Percentiles rank a stretch among this genome's conserved stretches.
phyloP scores from a whole-genome alignment of 2,797 vertebrate genomes.

The Catharus ustulatus region DNA sequence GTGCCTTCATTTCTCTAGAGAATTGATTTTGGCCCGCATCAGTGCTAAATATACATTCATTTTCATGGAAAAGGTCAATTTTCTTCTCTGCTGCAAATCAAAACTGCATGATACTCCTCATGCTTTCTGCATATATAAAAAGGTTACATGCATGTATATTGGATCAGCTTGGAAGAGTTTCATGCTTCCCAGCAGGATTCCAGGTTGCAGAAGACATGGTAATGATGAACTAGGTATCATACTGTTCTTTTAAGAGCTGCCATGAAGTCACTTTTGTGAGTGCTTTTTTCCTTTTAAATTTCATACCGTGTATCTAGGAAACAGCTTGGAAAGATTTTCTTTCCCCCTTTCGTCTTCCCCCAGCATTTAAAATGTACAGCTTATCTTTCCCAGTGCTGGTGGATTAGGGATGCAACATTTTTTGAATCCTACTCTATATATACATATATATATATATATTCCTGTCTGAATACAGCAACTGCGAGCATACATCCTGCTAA shows the following conservation, averaged over 20 bases:
- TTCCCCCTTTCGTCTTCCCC: neutral
- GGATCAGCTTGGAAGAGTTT: slow-evolving; percentile 24
- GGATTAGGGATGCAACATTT: neutral
- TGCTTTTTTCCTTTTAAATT: neutral
- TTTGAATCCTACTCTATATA: neutral
- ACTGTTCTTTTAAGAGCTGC: slow-evolving; percentile 24
- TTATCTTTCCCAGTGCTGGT: neutral
- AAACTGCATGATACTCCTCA: neutral
- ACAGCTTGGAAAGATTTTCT: neutral
- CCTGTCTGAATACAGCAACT: neutral
- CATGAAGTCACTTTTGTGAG: slow-evolving; percentile 27
- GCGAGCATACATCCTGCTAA: neutral
- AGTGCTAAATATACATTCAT: slow-evolving; percentile 19
- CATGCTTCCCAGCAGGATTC: slow-evolving; percentile 11
- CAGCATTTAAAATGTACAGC: neutral
- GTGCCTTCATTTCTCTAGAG: neutral
- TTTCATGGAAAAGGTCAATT: slow-evolving; percentile 11
- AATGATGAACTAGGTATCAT: slow-evolving; percentile 7
- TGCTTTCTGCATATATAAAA: slow-evolving; percentile 15
- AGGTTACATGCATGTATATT: neutral
- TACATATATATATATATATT: neutral
- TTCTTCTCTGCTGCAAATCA: neutral
- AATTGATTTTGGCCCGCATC: slow-evolving; percentile 23
- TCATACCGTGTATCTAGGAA: neutral
- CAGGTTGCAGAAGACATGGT: neutral